These are phyloP conservation scores for Litoditis marina DNA, from an alignment of 2,888 invertebrate species.

Conservation along the genomic window DNA sequence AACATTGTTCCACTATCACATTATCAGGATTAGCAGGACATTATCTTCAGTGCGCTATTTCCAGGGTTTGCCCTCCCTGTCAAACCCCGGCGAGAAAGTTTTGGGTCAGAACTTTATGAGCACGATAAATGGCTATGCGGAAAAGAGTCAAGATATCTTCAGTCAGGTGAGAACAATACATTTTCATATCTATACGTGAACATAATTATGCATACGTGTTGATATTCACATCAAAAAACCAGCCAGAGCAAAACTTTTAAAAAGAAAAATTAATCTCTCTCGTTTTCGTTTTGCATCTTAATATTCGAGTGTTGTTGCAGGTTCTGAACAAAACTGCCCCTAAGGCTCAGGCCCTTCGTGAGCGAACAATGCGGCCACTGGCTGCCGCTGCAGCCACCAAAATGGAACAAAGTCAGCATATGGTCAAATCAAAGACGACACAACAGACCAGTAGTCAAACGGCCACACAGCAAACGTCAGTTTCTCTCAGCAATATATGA, in stretches of 20 bases:
- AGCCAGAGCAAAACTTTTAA: no score
- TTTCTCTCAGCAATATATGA: not conserved
- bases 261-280: no score
- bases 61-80: conserved; percentile 42
- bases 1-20: no score
- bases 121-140: conserved; percentile 59
- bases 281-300: no score
- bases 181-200: no score
- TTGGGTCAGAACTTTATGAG: conserved; percentile 57
- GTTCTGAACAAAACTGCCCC: conserved; percentile 59
- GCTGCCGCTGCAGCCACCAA: conserved; percentile 48
- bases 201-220: no score
- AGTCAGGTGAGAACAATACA: conserved; percentile 47
- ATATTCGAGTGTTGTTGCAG: no score
- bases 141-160: conserved; percentile 58
- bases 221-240: no score
- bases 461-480: conserved; percentile 51
- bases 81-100: conserved; percentile 55
- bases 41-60: conserved; percentile 9
- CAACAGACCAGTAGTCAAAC: conserved; percentile 42
- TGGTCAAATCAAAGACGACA: conserved; percentile 42
- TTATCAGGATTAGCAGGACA: no score
- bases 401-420: conserved; percentile 57
- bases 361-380: conserved; percentile 57
- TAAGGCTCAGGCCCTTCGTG: conserved; percentile 58